Base-by-base conservation (phyloP, 1,140 invertebrate genomes). In the Drosophila orosa region DNA sequence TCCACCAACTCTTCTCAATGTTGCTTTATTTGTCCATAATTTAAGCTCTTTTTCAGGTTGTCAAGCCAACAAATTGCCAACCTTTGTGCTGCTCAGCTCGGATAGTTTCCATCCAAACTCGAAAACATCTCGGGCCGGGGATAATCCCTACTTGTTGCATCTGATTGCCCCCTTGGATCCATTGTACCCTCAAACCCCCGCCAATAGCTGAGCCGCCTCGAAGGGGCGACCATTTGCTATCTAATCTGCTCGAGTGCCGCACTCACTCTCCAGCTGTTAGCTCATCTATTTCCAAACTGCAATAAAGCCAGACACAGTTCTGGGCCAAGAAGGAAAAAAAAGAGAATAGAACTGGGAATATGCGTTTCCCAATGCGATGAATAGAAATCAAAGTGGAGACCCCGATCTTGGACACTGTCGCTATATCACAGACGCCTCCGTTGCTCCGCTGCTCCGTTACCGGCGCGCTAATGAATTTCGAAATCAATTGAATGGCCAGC, bases 221-320 rank as follows among this genome's bases (percentile, higher is more conserved):
- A 74, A 75, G 42, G 58, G 80, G 62, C 71, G 66, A 68, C 74
- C 78, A 75, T 76, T 87, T 76, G 65, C 66, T 87, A 86, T 86
- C 82, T 87, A 86, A 86, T 86, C 82, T 87, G 55, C 58, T 61
- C 76, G 80, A 84, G 81, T 80, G 81, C 76, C 37, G 61, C 79
- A 83, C 79, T 85, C 78, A 80, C 82, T 85, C 82, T 86, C 83
- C 83, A 83, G 83, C 83, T 86, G 83, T 86, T 86, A 87, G 79
- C 83, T 77, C 84, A 89, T 87, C 83, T 74, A 87, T 87, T 83
- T 83, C 66, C 82, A 67, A 87, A 85, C 61, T 85, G 82, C 82
- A 85, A 87, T 85, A 85, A 87, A 86, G 59, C 65, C 77, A 62
- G 76, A 72, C 72, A 62, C 54, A 76, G 56, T 74, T 84, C 59